Conservation (phyloP, 2,888 invertebrate species). For the Pachycephus smyrnensis region DNA sequence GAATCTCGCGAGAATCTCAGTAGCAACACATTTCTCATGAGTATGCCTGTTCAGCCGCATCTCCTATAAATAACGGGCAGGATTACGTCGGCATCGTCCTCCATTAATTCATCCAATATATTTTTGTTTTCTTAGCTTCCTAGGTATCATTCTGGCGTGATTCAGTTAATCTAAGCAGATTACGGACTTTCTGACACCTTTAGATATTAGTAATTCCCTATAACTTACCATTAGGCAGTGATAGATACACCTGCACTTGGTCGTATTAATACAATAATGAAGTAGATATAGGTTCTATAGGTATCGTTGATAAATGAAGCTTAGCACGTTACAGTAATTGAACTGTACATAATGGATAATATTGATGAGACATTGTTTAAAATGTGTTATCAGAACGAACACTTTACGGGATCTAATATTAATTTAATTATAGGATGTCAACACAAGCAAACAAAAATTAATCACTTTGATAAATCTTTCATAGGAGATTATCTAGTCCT, state of each 20-base stretch:
- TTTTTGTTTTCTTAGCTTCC: constrained; percentile 14
- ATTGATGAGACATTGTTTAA: neutral
- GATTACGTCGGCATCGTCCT: constrained; percentile 62
- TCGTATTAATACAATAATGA: neutral
- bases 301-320: neutral
- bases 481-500: neutral
- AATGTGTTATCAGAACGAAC: neutral
- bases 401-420: neutral
- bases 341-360: neutral
- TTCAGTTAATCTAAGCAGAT: neutral
- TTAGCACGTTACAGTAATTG: neutral
- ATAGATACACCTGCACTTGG: neutral
- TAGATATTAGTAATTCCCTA: neutral
- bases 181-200: neutral
- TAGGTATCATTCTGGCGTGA: constrained; percentile 15
- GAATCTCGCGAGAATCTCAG: constrained; percentile 64
- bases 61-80: constrained; percentile 67
- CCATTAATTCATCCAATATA: constrained; percentile 45
- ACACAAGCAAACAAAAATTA: neutral
- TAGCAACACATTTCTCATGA: constrained; percentile 57
- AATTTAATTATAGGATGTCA: neutral
- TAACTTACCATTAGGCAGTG: neutral
- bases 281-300: neutral
- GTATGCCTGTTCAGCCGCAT: constrained; percentile 62
- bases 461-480: neutral